Conservation (phyloP, 2,113 vertebrate species). For the Paralichthys olivaceus region DNA sequence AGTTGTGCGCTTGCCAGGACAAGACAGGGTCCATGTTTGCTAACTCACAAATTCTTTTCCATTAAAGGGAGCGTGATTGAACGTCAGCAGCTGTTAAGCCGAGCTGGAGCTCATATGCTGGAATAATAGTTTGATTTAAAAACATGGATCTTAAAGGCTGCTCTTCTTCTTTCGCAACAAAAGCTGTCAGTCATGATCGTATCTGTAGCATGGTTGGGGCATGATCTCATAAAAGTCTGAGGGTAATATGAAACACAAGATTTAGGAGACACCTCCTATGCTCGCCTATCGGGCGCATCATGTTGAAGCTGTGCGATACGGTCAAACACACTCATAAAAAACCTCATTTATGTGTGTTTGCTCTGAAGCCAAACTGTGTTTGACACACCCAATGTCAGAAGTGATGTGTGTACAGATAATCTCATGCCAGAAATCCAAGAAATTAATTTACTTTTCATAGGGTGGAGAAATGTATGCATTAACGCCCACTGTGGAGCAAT, state of each 20-base stretch:
- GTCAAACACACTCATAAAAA: constrained; percentile 27
- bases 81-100: constrained; percentile 33
- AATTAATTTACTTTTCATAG: neutral
- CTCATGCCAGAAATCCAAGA: neutral
- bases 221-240: constrained; percentile 52
- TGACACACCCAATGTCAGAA: constrained; percentile 18
- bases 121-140: constrained; percentile 56
- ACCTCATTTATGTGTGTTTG: neutral
- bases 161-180: constrained; percentile 37
- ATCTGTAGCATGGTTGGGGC: constrained; percentile 18
- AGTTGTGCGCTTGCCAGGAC: constrained; percentile 11
- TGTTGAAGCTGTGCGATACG: constrained; percentile 1
- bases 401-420: constrained; percentile 2
- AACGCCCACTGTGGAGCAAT: neutral
- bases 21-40: constrained; percentile 24
- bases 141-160: constrained; percentile 33
- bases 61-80: constrained; percentile 58
- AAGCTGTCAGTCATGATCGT: constrained; percentile 55
- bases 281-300: neutral
- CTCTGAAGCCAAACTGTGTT: neutral
- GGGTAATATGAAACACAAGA: constrained; percentile 58
- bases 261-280: constrained; percentile 20
- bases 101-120: constrained; percentile 21
- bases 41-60: constrained; percentile 48
- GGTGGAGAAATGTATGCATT: neutral